Base-by-base conservation (phyloP, 2,797 vertebrate genomes). In the Enteromius fasciolatus region DNA sequence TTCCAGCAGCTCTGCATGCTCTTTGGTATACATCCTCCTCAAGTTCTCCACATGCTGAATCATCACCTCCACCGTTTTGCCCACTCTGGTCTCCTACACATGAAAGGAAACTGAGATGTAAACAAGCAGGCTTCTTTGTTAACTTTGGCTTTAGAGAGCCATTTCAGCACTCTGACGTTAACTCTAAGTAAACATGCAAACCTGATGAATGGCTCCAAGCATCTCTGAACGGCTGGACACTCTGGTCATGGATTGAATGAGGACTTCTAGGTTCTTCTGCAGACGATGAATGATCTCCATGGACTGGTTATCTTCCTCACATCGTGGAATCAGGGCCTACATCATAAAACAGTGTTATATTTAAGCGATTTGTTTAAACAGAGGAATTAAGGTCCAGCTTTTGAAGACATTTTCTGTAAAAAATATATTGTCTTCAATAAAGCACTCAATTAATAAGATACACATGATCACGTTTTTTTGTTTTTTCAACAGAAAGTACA, bases 11-110 rank as follows among this genome's bases (percentile, higher is more conserved):
- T 99, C 98, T 0, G 96, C 91, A 0, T 99, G 98, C 41, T 99
- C 98, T 79, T 97, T 99, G 1, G 97, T 94, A 0, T 98, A 99
- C 93, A 96, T 96, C 78, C 98, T 94, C 91, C 96, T 97, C 92
- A 99, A 88, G 91, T 99, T 99, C 89, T 99, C 98, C 73, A 99
- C 98, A 0, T 99, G 97, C 85, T 97, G 98, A 87, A 99, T 97
- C 98, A 99, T 99, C 78, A 99, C 96, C 90, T 99, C 98, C 86
- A 99, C 97, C 0, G 98, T 97, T 88, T 97, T 98, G 77, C 97
- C 97, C 69, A 98, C 96, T 6, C 97, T 94, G 81, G 92, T 97
- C 86, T 87, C 72, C 80, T 84, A 85, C 39, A 82, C 15, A 79
- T 57, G 23, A 75, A 73, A 82, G 48, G n/a, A 78, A 50, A 7